Evolutionary conservation across 2,797 vertebrate genomes (phyloP).

Genomic region (Phoeniculus purpureus): DNA sequence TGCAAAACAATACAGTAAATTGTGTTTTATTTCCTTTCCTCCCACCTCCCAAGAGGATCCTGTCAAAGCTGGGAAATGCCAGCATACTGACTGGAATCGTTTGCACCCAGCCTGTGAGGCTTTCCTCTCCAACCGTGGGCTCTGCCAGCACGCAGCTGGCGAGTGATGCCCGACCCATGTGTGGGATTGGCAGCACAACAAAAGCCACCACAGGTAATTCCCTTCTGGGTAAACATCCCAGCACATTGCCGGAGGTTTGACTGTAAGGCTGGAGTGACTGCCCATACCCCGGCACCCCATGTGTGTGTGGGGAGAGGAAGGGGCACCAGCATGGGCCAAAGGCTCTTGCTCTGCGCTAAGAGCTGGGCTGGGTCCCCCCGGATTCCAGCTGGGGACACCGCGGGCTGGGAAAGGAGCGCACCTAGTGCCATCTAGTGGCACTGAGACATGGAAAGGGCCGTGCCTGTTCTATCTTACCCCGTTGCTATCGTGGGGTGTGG

Average conservation of each 20-base stretch:
- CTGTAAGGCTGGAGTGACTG: background rate
- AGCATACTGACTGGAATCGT: background rate
- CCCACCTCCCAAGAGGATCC: background rate
- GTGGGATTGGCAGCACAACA: rapidly evolving
- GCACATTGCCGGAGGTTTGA: background rate
- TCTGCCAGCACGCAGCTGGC: background rate
- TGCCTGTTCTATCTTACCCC: background rate
- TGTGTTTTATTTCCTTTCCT: background rate
- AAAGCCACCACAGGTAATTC: background rate
- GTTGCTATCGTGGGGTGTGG: no score
- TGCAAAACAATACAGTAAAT: background rate
- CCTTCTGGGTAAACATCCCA: background rate
- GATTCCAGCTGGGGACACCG: background rate
- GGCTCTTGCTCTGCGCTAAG: background rate
- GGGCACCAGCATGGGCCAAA: rapidly evolving
- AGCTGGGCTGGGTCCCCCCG: background rate
- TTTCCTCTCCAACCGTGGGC: background rate
- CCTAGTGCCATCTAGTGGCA: conserved; percentile 65
- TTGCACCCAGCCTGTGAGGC: rapidly evolving
- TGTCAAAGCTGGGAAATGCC: background rate
- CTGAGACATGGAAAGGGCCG: background rate
- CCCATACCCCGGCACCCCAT: background rate
- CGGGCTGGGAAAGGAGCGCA: background rate
- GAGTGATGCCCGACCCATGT: rapidly evolving
- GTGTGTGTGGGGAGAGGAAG: background rate